Evolutionary conservation across 2,113 vertebrate species (phyloP).

Genomic region (Macroglossus sobrinus): DNA sequence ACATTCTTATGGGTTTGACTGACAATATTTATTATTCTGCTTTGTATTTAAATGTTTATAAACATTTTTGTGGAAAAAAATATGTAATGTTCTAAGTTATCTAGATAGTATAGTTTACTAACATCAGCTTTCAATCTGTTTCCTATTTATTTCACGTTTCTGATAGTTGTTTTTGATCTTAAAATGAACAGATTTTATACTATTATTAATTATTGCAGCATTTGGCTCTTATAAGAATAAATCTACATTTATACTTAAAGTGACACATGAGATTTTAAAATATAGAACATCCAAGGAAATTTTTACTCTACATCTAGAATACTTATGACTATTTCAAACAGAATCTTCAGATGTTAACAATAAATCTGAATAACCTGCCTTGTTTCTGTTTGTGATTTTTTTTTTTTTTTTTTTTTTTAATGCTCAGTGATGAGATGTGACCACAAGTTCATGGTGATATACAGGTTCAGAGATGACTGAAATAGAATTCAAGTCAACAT

Average conservation of each 20-base stretch:
- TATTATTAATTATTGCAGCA: background rate
- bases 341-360: background rate
- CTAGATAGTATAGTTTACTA: background rate
- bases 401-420: background rate
- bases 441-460: background rate
- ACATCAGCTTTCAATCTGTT: background rate
- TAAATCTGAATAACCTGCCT: background rate
- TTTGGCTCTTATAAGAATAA: background rate
- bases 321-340: background rate
- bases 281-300: background rate
- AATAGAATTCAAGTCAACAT: background rate
- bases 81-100: background rate
- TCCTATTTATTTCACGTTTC: conserved; percentile 11
- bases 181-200: background rate
- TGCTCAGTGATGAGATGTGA: background rate
- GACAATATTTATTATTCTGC: background rate
- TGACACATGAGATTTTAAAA: background rate
- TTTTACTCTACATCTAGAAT: background rate
- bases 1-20: background rate
- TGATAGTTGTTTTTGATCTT: background rate
- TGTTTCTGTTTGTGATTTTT: background rate
- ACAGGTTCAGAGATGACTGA: background rate
- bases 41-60: conserved; percentile 1
- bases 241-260: background rate
- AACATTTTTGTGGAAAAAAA: background rate